Percentiles rank a stretch among this genome's conserved stretches.
These are phyloP conservation scores for Hyles vespertilio DNA, from an alignment of 1,140 invertebrate species.

Conservation along the genomic window DNA sequence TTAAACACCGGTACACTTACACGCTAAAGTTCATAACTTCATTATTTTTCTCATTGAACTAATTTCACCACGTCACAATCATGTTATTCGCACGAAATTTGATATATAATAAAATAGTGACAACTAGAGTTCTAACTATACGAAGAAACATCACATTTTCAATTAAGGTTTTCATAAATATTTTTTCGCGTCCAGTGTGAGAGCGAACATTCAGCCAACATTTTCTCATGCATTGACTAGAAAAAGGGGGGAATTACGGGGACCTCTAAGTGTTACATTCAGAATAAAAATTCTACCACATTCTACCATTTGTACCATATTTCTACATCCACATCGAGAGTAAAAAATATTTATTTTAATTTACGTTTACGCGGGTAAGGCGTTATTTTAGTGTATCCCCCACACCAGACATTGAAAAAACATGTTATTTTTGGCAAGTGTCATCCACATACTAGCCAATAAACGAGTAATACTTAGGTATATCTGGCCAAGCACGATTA, in stretches of 20 bases:
- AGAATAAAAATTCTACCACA: too few species aligned
- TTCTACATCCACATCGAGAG: not conserved
- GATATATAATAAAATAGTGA: slow-evolving; percentile 61
- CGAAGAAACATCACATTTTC: slow-evolving; percentile 62
- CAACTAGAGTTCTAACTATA: slow-evolving; percentile 34
- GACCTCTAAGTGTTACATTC: too few species aligned
- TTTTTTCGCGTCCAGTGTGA: slow-evolving; percentile 34
- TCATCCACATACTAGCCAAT: slow-evolving; percentile 32
- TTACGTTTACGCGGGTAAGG: too few species aligned
- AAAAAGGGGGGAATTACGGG: slow-evolving; percentile 7
- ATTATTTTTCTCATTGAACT: slow-evolving; percentile 31
- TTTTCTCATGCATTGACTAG: slow-evolving; percentile 13
- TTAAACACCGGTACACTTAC: slow-evolving; percentile 44
- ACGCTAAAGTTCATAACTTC: slow-evolving; percentile 59
- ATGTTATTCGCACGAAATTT: slow-evolving; percentile 50
- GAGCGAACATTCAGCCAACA: slow-evolving; percentile 29
- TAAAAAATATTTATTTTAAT: not conserved
- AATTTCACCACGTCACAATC: slow-evolving; percentile 12
- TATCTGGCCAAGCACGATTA: slow-evolving; percentile 51
- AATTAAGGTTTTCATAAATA: too few species aligned
- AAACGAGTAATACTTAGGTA: slow-evolving; percentile 4
- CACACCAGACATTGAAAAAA: slow-evolving; percentile 39
- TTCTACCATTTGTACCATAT: too few species aligned
- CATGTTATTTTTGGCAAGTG: slow-evolving; percentile 44
- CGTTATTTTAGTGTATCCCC: slow-evolving; percentile 27